Conservation (phyloP, 2,797 vertebrate genomes). For the Microtus obscurus region DNA sequence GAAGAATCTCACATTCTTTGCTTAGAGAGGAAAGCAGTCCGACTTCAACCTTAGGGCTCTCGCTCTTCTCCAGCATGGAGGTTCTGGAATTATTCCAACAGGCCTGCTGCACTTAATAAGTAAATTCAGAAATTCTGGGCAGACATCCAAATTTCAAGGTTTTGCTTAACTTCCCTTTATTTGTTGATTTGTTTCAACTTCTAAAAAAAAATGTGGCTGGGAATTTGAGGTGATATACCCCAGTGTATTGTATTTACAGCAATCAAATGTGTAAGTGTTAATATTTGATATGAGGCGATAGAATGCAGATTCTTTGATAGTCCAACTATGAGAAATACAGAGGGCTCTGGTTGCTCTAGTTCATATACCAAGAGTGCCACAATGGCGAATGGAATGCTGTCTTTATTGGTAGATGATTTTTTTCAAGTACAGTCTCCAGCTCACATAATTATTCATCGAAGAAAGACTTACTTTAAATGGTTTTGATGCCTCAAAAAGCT, state of each 20-base stretch:
- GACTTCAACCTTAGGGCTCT: slow-evolving; percentile 82
- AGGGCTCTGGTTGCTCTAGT: slow-evolving; percentile 37
- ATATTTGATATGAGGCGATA: slow-evolving; percentile 65
- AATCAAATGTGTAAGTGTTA: slow-evolving; percentile 71
- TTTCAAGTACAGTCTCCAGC: background rate
- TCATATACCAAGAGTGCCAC: slow-evolving; percentile 22
- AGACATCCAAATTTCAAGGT: slow-evolving; percentile 91
- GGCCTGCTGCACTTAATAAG: slow-evolving; percentile 94
- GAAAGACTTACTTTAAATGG: slow-evolving; percentile 40
- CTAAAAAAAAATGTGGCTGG: slow-evolving; percentile 82
- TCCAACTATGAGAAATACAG: slow-evolving; percentile 48
- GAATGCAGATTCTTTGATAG: slow-evolving; percentile 57
- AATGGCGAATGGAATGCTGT: background rate
- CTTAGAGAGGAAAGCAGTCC: slow-evolving; percentile 83
- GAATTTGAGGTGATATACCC: slow-evolving; percentile 83
- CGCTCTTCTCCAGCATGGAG: slow-evolving; percentile 83
- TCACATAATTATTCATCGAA: background rate
- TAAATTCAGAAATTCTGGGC: slow-evolving; percentile 93
- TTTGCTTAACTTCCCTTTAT: slow-evolving; percentile 91
- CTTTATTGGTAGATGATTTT: background rate
- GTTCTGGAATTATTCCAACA: slow-evolving; percentile 92
- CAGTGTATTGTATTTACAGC: slow-evolving; percentile 65
- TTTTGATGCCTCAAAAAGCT: slow-evolving; percentile 48
- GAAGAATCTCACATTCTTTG: slow-evolving; percentile 78
- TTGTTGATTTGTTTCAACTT: slow-evolving; percentile 88